Base-by-base conservation (phyloP, 2,797 vertebrate genomes). In the Galaxias olidus region DNA sequence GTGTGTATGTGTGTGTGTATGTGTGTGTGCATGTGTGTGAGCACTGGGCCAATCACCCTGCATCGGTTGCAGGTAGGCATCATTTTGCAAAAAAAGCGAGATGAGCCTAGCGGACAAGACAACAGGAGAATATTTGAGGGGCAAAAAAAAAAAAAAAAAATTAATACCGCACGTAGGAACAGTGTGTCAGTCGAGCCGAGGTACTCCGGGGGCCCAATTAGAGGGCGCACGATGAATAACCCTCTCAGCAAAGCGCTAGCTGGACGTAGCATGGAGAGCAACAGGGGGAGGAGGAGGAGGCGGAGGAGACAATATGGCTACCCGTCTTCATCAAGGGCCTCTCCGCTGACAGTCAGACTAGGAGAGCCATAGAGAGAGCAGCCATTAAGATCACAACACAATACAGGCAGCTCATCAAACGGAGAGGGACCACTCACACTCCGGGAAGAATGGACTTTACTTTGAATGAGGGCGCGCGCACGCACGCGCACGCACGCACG, bases 121-220 rank as follows among this genome's bases (percentile, higher is more conserved):
- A 58, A 55, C 45, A 55, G 55, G 63, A 49, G 55, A 74, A 75
- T 69, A 75, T 74, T 66, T 71, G 50, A 59, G 71, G 68, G 71
- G 66, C 69, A 56, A 79, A 63, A 58, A 58, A 48, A n/a, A n/a
- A n/a, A n/a, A n/a, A n/a, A n/a, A n/a, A n/a, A n/a, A n/a, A n/a
- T n/a, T n/a, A n/a, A n/a, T n/a, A n/a, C n/a, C n/a, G n/a, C 60
- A 58, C 58, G 57, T 55, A 45, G 47, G 43, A 56, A 18, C 41
- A 30, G 54, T 12, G 10, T 65, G 71, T 48, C 55, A 67, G 63
- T 53, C 17, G 12, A 59, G 19, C 64, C 59, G 61, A 61, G 63
- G 54, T 71, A 73, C 71, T 71, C 74, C 6, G 62, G 71, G 65
- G 73, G 74, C 50, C 71, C 63, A 73, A 72, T 80, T 75, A 75